Base-by-base conservation (phyloP, 2,797 vertebrate genomes). In the Glossophaga mutica region DNA sequence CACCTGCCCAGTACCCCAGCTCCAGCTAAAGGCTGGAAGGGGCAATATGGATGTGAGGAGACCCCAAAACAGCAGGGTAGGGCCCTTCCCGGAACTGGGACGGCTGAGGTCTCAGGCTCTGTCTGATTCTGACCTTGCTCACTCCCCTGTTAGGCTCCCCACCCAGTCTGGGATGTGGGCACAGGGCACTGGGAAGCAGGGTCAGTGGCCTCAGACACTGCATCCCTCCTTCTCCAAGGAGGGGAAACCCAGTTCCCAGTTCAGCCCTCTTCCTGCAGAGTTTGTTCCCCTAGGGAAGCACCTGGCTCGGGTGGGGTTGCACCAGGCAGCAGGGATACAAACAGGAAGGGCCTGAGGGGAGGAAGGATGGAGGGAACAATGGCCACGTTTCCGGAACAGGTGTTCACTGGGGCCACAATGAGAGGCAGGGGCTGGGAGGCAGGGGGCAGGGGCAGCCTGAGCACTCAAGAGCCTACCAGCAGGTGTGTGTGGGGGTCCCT, bases 331-430 rank as follows among this genome's bases (percentile, higher is more conserved):
- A 91, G 62, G 87, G 84, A 94, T 62, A 48, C 94, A 96, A 97
- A 97, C 96, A 96, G 97, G 97, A 97, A 97, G 76, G 83, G 87
- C 94, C 78, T 3, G 14, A 65, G 34, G 92, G 78, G 84, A 96
- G 96, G 97, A 96, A 96, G 97, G 96, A 97, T 81, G 83, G 79
- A 34, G 50, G 39, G 70, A 94, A 97, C 97, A 97, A 97, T 97
- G 94, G 90, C 59, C 37, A 21, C 34, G 67, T 67, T 97, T 98
- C 97, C 97, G 71, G 93, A 84, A 91, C 96, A 98, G 96, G 95
- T 98, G 97, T 95, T 92, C 87, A 32, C 37, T 34, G n/a, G 15
- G 37, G 57, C 74, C 37, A 42, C 4, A n/a, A 55, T 1, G 5
- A 37, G 62, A 52, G 71, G 77, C 71, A 77, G 46, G 39, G 52